Percentiles rank a stretch among this genome's conserved stretches.
phyloP scores from a whole-genome alignment of 2,888 invertebrate genomes.

The Pristionchus entomophagus region DNA sequence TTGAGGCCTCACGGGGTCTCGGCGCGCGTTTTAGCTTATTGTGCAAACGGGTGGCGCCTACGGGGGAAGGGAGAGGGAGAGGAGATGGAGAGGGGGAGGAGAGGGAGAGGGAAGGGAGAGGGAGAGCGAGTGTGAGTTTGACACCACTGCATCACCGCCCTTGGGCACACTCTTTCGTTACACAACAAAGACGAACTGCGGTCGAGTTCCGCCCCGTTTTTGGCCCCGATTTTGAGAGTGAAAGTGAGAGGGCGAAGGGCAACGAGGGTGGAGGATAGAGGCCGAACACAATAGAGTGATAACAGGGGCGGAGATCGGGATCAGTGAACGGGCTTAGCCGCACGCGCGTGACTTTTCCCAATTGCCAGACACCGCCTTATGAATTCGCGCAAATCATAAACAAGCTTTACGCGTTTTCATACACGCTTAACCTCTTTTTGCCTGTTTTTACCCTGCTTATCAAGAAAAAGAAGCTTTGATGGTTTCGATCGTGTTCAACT shows the following conservation, averaged over 20 bases:
- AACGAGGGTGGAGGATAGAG: not conserved
- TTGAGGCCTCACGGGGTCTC: not conserved
- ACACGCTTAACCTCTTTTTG: no score
- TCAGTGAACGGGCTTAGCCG: no score
- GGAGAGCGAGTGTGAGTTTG: not conserved
- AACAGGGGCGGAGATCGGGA: no score
- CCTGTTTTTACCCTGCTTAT: no score
- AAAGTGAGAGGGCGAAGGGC: not conserved
- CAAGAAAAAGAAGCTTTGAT: no score
- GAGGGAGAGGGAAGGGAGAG: not conserved
- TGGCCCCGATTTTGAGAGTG: not conserved
- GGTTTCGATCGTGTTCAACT: no score
- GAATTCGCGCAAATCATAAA: not conserved
- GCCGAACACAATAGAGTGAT: no score
- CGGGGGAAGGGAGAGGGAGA: not conserved
- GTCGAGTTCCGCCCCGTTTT: not conserved
- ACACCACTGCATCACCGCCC: not conserved
- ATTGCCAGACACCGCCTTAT: not conserved
- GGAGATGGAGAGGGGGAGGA: not conserved
- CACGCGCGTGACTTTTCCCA: not conserved
- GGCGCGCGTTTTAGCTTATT: not conserved
- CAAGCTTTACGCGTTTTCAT: not conserved
- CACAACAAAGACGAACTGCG: not conserved
- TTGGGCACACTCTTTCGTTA: not conserved
- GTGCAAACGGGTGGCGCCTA: not conserved